A percentile compares a stretch with the other conserved stretches of the same genome.
phyloP scores from a whole-genome alignment of 2,113 vertebrate species.

The Prolemur simus region DNA sequence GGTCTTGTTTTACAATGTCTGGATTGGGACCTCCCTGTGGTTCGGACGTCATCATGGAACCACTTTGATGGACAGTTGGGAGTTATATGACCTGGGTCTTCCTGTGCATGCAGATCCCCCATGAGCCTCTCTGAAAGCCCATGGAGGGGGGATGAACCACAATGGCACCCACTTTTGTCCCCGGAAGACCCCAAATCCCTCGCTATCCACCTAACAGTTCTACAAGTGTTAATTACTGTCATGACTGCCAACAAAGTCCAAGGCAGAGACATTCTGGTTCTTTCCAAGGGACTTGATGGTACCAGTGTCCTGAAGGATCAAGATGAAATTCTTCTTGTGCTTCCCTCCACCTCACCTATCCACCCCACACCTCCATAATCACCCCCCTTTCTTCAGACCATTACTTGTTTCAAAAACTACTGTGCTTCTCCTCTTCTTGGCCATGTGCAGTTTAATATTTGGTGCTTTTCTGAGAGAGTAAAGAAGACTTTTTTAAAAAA shows the following conservation, averaged over 20 bases:
- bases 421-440: not conserved
- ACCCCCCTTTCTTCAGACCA: not conserved
- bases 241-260: not conserved
- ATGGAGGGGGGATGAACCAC: too few species aligned
- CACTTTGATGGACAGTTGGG: too few species aligned
- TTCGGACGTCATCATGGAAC: too few species aligned
- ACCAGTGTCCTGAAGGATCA: not conserved
- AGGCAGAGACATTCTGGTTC: not conserved
- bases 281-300: not conserved
- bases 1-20: too few species aligned
- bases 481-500: not conserved
- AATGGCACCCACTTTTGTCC: too few species aligned
- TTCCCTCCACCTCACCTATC: not conserved
- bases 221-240: not conserved
- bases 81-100: too few species aligned
- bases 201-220: too few species aligned
- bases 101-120: too few species aligned
- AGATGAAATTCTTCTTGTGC: not conserved
- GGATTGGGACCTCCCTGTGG: too few species aligned
- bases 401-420: not conserved
- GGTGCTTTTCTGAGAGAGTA: not conserved
- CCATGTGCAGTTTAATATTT: not conserved
- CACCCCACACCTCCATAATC: rapidly evolving
- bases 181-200: too few species aligned
- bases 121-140: too few species aligned